Evolutionary conservation across 2,888 invertebrate genomes (phyloP), one percentile per base, ranked within the genome.

Genomic region (Leptinotarsa juncta): DNA sequence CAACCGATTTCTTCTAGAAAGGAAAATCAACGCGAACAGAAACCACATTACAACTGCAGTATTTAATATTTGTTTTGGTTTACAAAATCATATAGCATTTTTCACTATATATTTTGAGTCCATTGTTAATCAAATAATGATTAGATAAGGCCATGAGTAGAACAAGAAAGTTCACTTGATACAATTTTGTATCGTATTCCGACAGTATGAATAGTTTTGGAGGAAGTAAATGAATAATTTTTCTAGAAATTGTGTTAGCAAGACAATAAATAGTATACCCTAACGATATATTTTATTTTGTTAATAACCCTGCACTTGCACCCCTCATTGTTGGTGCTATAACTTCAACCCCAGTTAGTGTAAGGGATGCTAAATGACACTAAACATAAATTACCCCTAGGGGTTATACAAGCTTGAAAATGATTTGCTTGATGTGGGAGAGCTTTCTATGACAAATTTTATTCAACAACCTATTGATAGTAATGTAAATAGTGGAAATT

Each of bases 331-430:
- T 81, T 81, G 81, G 80, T 79, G 81, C 82, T 78, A 83, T 83
- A 83, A 82, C 79, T 81, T 80, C 78, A 80, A 80, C 82, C 82
- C 81, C 79, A 71, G 82, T 82, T 81, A 81, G 80, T 77, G 78
- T 82, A 78, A 76, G 82, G 81, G 81, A 79, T 81, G 81, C 79
- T 76, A 82, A 84, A 83, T 82, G 83, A 84, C 82, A 75, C 72
- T 72, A 60, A 70, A 77, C 81, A 84, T 85, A 84, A 85, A 85
- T 85, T 82, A 83, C 80, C 76, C 77, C 75, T 70, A 75, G 81
- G 84, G 83, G 81, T 80, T 81, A 79, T 83, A 83, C 83, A 83
- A 84, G 81, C 84, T 83, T 82, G 82, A 83, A 84, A 84, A 85
- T 85, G 81, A 84, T 82, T 83, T 83, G 81, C 83, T 83, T 83